Evolutionary conservation across 1,140 invertebrate genomes (phyloP).

Genomic region (Idris sp.): DNA sequence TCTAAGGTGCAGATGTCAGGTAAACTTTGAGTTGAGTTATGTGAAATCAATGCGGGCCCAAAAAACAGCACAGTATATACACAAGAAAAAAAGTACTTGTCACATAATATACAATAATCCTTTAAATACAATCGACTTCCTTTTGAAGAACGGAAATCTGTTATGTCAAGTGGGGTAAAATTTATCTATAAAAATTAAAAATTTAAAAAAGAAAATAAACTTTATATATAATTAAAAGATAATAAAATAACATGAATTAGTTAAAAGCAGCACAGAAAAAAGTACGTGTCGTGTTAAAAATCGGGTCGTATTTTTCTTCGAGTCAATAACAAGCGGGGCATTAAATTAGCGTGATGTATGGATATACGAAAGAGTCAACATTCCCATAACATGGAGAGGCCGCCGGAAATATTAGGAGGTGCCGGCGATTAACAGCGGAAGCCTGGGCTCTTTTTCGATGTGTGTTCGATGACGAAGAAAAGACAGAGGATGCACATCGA

Average conservation of each 20-base stretch:
- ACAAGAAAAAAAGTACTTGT: too few relatives aligned
- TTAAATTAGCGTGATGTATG: conserved; percentile 58
- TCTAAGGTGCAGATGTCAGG: conserved; percentile 63
- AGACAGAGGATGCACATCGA: conserved; percentile 64
- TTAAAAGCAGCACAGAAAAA: conserved; percentile 12
- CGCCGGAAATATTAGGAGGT: conserved; percentile 65
- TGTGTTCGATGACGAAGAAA: conserved; percentile 62
- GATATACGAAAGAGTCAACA: conserved; percentile 39
- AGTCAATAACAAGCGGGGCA: conserved; percentile 20
- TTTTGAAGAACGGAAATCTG: too few relatives aligned
- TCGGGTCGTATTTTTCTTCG: conserved; percentile 30
- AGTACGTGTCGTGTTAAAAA: conserved; percentile 12
- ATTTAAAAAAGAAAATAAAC: too few relatives aligned
- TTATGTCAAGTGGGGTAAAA: too few relatives aligned
- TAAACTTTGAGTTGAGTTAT: conserved; percentile 47
- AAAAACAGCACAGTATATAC: conserved; percentile 14
- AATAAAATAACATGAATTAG: too few relatives aligned
- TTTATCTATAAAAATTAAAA: too few relatives aligned
- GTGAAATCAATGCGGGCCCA: conserved; percentile 31
- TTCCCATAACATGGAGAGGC: conserved; percentile 34
- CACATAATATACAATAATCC: background rate
- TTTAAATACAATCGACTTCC: too few relatives aligned
- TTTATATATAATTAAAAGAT: too few relatives aligned
- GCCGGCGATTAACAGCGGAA: conserved; percentile 59
- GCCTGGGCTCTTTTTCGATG: conserved; percentile 48